These are phyloP conservation scores for Tapirus indicus DNA, from an alignment of 2,797 vertebrate genomes.

Conservation along the genomic window DNA sequence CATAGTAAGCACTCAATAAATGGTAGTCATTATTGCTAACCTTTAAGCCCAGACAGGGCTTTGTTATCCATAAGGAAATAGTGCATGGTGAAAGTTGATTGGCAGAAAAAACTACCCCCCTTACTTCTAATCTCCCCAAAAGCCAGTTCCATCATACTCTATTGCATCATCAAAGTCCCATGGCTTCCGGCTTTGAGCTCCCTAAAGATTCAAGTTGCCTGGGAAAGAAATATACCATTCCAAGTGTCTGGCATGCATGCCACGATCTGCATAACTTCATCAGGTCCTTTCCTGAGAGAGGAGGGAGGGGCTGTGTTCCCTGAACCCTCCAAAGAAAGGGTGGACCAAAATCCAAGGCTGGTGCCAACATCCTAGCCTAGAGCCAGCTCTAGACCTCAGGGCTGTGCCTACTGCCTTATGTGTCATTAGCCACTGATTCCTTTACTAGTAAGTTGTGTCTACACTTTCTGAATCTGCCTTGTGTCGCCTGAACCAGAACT, in stretches of 20 bases:
- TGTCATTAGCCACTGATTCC: not conserved
- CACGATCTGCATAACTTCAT: not conserved
- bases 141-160: not conserved
- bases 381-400: not conserved
- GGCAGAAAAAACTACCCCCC: not conserved
- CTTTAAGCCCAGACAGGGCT: not conserved
- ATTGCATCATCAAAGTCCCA: not conserved
- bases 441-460: not conserved
- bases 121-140: not conserved
- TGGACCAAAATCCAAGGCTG: not conserved
- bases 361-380: not conserved
- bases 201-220: not conserved
- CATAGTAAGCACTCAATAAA: constrained; percentile 31
- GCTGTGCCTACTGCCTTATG: not conserved
- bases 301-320: not conserved
- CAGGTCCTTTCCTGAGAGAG: not conserved
- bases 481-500: not conserved
- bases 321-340: not conserved
- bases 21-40: not conserved
- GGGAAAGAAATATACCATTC: not conserved
- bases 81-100: not conserved
- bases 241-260: not conserved
- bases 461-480: not conserved
- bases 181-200: not conserved
- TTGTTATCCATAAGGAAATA: not conserved